phyloP scores from a whole-genome alignment of 2,113 vertebrate genomes.

The Oxygymnocypris stewartii region DNA sequence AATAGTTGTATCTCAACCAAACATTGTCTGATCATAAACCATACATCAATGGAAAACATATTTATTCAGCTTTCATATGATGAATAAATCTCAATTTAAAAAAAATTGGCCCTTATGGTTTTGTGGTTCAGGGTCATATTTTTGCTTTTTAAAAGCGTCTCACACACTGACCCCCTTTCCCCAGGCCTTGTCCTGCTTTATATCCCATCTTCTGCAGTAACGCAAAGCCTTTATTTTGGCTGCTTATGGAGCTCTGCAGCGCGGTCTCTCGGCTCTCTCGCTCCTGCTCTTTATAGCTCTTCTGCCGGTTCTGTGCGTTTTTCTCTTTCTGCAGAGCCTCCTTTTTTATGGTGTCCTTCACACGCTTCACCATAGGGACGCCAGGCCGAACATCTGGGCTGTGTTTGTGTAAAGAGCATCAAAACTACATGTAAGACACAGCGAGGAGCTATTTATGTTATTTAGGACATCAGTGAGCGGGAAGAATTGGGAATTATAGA shows the following conservation, averaged over 20 bases:
- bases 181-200: conserved; percentile 91
- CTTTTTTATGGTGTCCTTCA: conserved; percentile 80
- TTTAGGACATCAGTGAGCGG: background rate
- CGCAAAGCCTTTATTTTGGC: conserved; percentile 91
- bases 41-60: too few relatives aligned
- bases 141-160: background rate
- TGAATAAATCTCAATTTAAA: too few relatives aligned
- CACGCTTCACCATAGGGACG: conserved; percentile 82
- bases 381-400: conserved; percentile 91
- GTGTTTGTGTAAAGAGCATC: background rate
- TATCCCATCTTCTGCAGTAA: conserved; percentile 98
- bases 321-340: conserved; percentile 82
- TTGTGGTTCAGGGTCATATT: too few relatives aligned
- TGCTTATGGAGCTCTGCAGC: conserved; percentile 82
- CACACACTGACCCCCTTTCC: conserved; percentile 79
- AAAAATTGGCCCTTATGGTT: too few relatives aligned
- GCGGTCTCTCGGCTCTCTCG: conserved; percentile 85
- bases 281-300: conserved; percentile 87
- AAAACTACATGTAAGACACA: background rate
- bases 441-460: background rate
- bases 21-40: too few relatives aligned
- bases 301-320: conserved; percentile 85
- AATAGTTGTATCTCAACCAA: too few relatives aligned
- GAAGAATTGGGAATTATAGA: background rate
- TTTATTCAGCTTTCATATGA: too few relatives aligned